Evolutionary conservation across 2,113 vertebrate species (phyloP).

Genomic region (Catharus fuscescens): DNA sequence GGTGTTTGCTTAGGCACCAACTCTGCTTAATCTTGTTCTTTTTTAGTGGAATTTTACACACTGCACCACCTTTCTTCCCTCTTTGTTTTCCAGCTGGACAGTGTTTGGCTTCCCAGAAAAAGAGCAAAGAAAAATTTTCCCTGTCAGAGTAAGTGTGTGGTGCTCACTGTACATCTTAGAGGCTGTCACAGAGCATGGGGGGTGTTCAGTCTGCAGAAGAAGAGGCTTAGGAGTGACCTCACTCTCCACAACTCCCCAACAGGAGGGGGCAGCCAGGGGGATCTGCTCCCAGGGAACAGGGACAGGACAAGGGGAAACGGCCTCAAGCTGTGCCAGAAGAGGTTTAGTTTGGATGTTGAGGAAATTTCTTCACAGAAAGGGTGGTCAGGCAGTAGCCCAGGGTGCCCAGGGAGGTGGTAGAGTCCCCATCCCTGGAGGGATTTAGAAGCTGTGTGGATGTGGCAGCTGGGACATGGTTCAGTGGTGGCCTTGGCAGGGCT

Average conservation of each 20-base stretch:
- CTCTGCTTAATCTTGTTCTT: neutral
- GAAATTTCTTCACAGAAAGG: neutral
- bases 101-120: slow-evolving; percentile 73
- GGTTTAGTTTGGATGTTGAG: neutral
- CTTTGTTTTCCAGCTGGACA: slow-evolving; percentile 75
- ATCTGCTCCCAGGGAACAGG: neutral
- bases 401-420: neutral
- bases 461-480: neutral
- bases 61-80: neutral
- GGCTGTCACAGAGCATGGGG: neutral
- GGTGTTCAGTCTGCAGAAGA: neutral
- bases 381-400: neutral
- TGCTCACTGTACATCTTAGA: neutral
- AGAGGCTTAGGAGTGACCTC: neutral
- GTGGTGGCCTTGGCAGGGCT: neutral
- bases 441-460: neutral
- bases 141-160: slow-evolving; percentile 82
- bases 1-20: neutral
- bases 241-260: neutral
- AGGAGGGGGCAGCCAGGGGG: neutral
- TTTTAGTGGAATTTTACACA: neutral
- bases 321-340: rapidly evolving
- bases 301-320: rapidly evolving
- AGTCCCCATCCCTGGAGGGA: neutral
- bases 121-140: slow-evolving; percentile 41